Evolutionary conservation across 2,113 vertebrate species (phyloP).

Genomic region (Elgaria multicarinata): DNA sequence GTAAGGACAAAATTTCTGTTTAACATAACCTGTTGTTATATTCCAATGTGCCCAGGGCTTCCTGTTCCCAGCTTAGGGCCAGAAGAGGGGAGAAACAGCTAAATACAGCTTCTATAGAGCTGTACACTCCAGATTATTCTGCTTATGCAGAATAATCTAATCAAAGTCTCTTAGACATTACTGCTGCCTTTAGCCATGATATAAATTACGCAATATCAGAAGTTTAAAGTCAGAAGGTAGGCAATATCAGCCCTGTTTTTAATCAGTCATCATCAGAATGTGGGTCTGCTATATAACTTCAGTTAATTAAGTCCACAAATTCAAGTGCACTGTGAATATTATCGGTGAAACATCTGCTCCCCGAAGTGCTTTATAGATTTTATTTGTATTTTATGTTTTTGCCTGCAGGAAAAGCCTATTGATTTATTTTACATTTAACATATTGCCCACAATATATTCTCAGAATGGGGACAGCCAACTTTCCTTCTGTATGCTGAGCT

Average conservation of each 20-base stretch:
- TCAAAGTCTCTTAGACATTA: background rate
- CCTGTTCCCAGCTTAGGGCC: too few species aligned
- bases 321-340: background rate
- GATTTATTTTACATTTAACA: background rate
- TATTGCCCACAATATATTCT: background rate
- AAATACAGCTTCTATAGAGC: background rate
- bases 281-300: background rate
- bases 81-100: too few species aligned
- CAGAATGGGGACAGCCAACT: slow-evolving; percentile 30
- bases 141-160: background rate
- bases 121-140: too few species aligned
- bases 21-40: too few species aligned
- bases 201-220: background rate
- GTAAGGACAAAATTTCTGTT: background rate
- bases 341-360: slow-evolving; percentile 7
- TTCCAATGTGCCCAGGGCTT: too few species aligned
- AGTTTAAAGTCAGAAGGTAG: slow-evolving; percentile 28
- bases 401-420: background rate
- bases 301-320: slow-evolving; percentile 14
- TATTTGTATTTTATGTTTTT: background rate
- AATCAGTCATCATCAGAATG: background rate
- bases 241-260: slow-evolving; percentile 27
- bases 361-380: background rate
- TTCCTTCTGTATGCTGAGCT: background rate
- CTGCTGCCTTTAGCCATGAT: slow-evolving; percentile 31